A percentile compares a stretch with the other conserved stretches of the same genome.
phyloP scores from a whole-genome alignment of 2,888 invertebrate species.

The Mylabris sibirica region DNA sequence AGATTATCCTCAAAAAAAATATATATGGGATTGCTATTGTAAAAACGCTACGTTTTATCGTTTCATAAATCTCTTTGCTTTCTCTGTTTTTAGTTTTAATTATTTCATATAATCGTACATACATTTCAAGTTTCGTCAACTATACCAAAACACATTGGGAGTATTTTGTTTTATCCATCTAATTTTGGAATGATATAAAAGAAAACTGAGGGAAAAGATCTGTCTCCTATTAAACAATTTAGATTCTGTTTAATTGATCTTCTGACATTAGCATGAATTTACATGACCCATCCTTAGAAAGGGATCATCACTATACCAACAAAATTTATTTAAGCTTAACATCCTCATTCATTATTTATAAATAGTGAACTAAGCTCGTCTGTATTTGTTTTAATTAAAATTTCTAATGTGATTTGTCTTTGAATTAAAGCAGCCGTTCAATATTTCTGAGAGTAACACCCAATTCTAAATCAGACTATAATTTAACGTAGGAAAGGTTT shows the following conservation, averaged over 20 bases:
- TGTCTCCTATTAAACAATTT: conserved; percentile 21
- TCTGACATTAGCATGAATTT: conserved; percentile 24
- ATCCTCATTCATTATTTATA: conserved; percentile 14
- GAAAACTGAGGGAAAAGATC: background rate
- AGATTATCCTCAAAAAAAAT: too few relatives aligned
- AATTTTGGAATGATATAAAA: background rate
- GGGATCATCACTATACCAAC: conserved; percentile 1
- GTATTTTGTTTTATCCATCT: too few relatives aligned
- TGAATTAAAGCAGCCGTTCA: background rate
- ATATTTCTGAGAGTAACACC: background rate
- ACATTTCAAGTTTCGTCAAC: too few relatives aligned
- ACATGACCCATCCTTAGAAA: conserved; percentile 18
- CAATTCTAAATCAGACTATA: background rate
- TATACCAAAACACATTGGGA: too few relatives aligned
- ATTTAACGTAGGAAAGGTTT: background rate
- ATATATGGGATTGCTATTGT: too few relatives aligned
- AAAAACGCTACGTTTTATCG: too few relatives aligned
- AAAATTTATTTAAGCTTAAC: conserved; percentile 12
- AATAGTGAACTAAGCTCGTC: background rate
- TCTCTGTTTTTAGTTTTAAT: too few relatives aligned
- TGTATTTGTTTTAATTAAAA: background rate
- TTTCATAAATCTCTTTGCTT: background rate
- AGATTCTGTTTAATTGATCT: conserved; percentile 25
- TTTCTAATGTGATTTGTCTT: conserved; percentile 5
- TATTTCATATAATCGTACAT: too few relatives aligned